Conservation (phyloP, 2,113 vertebrate genomes). For the Periophthalmodon schlosseri region DNA sequence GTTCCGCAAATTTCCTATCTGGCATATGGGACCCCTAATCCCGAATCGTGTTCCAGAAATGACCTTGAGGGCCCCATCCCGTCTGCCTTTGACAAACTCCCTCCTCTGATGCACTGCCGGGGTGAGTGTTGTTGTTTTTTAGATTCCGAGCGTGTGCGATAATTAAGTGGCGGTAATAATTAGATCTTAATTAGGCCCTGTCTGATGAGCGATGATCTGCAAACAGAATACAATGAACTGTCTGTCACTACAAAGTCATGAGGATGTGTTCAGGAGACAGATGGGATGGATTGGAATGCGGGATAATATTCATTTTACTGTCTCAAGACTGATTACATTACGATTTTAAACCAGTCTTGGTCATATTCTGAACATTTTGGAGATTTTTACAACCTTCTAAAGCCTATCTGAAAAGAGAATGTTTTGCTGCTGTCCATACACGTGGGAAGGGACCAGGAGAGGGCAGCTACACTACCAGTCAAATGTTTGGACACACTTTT, state of each 20-base stretch:
- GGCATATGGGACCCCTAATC: slow-evolving; percentile 61
- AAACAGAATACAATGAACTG: slow-evolving; percentile 1
- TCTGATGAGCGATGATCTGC: slow-evolving; percentile 20
- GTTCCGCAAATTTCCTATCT: slow-evolving; percentile 19
- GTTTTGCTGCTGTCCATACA: no score
- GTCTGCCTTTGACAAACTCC: slow-evolving; percentile 13
- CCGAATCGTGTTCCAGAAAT: slow-evolving; percentile 56
- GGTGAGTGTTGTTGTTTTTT: background rate
- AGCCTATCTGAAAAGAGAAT: background rate
- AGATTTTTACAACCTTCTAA: background rate
- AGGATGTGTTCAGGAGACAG: slow-evolving; percentile 1
- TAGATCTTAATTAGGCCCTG: slow-evolving; percentile 38
- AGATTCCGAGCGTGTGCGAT: slow-evolving; percentile 42
- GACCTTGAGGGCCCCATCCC: slow-evolving; percentile 58
- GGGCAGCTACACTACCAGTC: no score
- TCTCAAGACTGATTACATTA: background rate
- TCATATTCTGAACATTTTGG: background rate
- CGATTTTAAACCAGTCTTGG: background rate
- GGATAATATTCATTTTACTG: background rate
- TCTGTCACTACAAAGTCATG: background rate
- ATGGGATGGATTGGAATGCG: background rate
- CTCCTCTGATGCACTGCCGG: background rate
- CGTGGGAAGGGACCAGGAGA: no score
- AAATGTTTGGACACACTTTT: no score
- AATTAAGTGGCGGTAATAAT: slow-evolving; percentile 45